Evolutionary conservation across 2,113 vertebrate species (phyloP).

Genomic region (Cyprinodon tularosa): DNA sequence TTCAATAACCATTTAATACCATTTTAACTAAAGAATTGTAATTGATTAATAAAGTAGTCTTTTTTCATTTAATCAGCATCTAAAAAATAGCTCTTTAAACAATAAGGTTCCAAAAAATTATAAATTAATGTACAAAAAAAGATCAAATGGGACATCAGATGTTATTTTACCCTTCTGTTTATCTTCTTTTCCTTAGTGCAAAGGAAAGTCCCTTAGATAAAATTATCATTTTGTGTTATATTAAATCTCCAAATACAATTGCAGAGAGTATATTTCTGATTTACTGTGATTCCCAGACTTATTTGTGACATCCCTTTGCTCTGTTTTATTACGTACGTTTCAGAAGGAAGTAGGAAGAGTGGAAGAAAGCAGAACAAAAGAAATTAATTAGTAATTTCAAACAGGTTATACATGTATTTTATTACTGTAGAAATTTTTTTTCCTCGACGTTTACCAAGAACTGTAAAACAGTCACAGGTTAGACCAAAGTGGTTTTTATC

Average conservation of each 20-base stretch:
- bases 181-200: not conserved
- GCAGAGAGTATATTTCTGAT: not conserved
- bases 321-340: slow-evolving; percentile 43
- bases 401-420: no score
- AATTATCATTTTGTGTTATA: not conserved
- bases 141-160: not conserved
- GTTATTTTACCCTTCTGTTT: slow-evolving; percentile 34
- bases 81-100: no score
- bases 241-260: not conserved
- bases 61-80: no score
- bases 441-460: not conserved
- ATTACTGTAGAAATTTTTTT: not conserved
- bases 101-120: no score
- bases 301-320: slow-evolving; percentile 32
- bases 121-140: no score
- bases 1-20: no score
- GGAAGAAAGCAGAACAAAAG: not conserved
- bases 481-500: no score
- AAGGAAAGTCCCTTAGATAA: not conserved
- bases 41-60: no score
- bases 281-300: not conserved
- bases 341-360: not conserved
- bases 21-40: no score
- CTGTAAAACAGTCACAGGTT: not conserved
- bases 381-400: no score